phyloP scores from a whole-genome alignment of 2,113 vertebrate genomes.

The Plecotus auritus region DNA sequence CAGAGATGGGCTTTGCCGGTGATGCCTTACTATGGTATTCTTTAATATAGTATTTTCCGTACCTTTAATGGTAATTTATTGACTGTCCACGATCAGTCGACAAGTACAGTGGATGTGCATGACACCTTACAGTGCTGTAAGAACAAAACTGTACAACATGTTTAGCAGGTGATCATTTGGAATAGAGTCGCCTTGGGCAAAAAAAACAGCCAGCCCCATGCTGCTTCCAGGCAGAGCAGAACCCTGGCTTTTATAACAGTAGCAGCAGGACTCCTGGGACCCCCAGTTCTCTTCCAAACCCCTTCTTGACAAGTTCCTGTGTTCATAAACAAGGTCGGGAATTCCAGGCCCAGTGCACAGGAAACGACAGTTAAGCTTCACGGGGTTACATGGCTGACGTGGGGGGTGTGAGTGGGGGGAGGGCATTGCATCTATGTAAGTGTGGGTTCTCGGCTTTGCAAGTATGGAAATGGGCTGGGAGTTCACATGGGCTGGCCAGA shows the following conservation, averaged over 20 bases:
- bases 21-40: neutral
- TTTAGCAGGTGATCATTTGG: neutral
- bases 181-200: neutral
- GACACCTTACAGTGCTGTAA: neutral
- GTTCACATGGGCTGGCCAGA: neutral
- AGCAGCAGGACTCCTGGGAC: neutral
- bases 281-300: neutral
- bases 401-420: neutral
- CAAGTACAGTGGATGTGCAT: neutral
- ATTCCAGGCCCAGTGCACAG: neutral
- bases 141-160: neutral
- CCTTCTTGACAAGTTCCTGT: neutral
- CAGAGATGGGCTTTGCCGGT: neutral
- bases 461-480: neutral
- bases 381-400: neutral
- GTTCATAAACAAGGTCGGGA: neutral
- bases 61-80: neutral
- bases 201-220: neutral
- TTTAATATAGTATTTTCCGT: neutral
- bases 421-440: neutral
- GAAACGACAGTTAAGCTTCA: neutral
- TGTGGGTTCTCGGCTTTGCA: neutral
- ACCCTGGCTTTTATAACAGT: neutral
- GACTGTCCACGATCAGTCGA: neutral
- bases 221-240: neutral